Percentiles rank a stretch among this genome's conserved stretches.
These are phyloP conservation scores for Rhynchotus rufescens DNA, from an alignment of 2,797 vertebrate genomes.

Conservation along the genomic window DNA sequence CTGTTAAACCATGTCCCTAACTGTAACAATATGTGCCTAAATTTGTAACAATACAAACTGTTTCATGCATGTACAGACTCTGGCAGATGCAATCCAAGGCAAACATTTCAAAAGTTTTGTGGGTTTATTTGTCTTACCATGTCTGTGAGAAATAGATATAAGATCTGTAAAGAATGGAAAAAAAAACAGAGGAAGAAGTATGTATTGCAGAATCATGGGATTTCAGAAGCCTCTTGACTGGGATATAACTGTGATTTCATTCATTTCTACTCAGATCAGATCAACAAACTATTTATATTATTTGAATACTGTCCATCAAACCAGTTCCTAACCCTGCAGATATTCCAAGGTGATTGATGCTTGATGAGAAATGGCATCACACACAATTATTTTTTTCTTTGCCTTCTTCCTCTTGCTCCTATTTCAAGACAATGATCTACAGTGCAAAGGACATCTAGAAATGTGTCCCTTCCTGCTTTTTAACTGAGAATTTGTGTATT, in stretches of 20 bases:
- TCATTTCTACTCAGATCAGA: background rate
- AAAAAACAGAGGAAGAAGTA: background rate
- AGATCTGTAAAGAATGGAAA: background rate
- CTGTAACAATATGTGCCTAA: no score
- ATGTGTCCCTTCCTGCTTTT: background rate
- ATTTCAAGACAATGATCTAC: background rate
- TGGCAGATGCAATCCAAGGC: background rate
- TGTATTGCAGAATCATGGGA: background rate
- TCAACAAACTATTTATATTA: background rate
- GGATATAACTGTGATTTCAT: background rate
- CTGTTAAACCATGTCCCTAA: no score
- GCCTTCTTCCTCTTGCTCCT: background rate
- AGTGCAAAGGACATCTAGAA: background rate
- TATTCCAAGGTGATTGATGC: background rate
- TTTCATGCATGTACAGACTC: background rate
- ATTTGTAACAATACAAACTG: background rate
- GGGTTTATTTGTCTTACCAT: background rate
- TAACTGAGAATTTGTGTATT: fast-evolving
- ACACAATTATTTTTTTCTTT: background rate
- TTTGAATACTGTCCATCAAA: background rate
- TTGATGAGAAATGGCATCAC: background rate
- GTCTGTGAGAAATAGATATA: background rate
- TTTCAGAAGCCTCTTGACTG: background rate
- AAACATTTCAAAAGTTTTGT: background rate
- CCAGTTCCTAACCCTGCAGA: background rate